Conservation (phyloP, 2,113 vertebrate genomes). For the Heterotilapia buettikoferi region DNA sequence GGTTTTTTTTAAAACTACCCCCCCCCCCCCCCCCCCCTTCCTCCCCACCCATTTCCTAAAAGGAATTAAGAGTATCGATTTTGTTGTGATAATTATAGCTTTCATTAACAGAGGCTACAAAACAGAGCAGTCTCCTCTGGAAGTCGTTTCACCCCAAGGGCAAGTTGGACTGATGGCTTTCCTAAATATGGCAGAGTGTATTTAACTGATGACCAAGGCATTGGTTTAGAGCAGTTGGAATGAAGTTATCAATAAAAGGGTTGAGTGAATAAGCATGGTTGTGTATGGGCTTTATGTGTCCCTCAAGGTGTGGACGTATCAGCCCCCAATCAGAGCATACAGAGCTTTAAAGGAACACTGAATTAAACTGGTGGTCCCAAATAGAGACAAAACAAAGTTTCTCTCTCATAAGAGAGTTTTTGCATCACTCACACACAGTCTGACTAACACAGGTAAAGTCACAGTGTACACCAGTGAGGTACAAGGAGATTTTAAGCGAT, state of each 20-base stretch:
- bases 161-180: background rate
- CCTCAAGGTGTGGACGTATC: background rate
- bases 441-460: background rate
- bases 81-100: conserved; percentile 47
- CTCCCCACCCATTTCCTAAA: background rate
- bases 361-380: background rate
- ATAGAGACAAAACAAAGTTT: background rate
- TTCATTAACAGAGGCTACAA: conserved; percentile 38
- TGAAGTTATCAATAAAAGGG: background rate
- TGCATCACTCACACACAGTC: background rate
- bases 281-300: background rate
- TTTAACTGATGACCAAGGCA: background rate
- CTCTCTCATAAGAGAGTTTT: background rate
- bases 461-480: background rate
- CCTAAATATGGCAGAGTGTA: background rate
- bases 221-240: background rate
- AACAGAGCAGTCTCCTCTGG: conserved; percentile 6
- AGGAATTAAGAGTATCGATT: conserved; percentile 44
- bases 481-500: rapidly evolving
- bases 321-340: background rate
- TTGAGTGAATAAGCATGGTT: background rate
- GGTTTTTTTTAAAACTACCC: too few relatives aligned
- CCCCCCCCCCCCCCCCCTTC: background rate
- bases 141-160: conserved; percentile 10
- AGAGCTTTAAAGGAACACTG: background rate